A percentile compares a stretch with the other conserved stretches of the same genome.
phyloP scores from a whole-genome alignment of 2,797 vertebrate genomes.

The Emydoidea blandingii region DNA sequence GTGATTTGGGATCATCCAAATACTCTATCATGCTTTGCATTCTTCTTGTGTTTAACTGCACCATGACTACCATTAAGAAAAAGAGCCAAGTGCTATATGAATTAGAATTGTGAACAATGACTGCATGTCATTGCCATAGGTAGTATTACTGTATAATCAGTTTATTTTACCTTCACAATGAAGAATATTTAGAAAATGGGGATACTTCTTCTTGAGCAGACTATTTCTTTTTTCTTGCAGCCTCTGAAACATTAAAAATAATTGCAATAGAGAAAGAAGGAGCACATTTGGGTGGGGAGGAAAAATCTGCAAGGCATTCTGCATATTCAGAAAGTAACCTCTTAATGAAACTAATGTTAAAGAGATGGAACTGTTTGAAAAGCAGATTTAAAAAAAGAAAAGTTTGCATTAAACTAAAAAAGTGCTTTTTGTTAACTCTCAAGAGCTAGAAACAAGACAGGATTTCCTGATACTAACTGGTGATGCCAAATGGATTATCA shows the following conservation, averaged over 20 bases:
- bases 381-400: constrained; percentile 9
- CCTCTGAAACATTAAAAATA: background rate
- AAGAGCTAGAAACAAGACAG: background rate
- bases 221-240: background rate
- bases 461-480: background rate
- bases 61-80: background rate
- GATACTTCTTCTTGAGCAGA: background rate
- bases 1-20: background rate
- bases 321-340: background rate
- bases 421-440: constrained; percentile 9
- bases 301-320: background rate
- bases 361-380: background rate
- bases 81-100: background rate
- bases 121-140: background rate
- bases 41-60: background rate
- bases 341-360: background rate
- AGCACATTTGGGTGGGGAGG: background rate
- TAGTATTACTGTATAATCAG: background rate
- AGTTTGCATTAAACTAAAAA: background rate
- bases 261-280: background rate
- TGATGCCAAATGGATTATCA: constrained; percentile 53
- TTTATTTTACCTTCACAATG: background rate
- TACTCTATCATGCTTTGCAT: background rate
- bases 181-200: background rate
- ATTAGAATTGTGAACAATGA: background rate